Base-by-base conservation (phyloP, 2,888 invertebrate genomes). In the Girardia tigrina region DNA sequence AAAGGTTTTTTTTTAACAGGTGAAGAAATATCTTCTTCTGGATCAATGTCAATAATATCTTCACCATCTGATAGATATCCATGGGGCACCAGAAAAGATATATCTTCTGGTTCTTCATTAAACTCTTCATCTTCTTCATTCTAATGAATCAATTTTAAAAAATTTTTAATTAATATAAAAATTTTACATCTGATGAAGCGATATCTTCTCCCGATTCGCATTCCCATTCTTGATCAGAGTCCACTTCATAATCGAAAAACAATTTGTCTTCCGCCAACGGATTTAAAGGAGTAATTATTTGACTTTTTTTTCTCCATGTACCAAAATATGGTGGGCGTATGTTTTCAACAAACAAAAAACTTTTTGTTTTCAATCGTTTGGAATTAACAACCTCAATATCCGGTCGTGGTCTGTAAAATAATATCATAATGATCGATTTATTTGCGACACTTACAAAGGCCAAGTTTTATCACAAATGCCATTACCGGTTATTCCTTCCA, bases 141-240 rank as follows among this genome's bases (percentile, higher is more conserved):
- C 56, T 71, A 6, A 20, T 26, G 23, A 6, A 56, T 2, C n/a
- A 56, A 36, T 36, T 36, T 36, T 8, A 36, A 36, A 12, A 36
- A 8, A 16, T 36, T 36, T 36, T 12, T 12, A 36, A 36, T 36
- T 89, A 77, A 26, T 20, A 20, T 14, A 74, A 8, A 6, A n/a
- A n/a, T 77, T 78, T 76, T 78, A 84, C 91, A 80, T 92, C 92
- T 70, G 91, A 91, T 74, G 90, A 90, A 29, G 89, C 89, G 0
- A 94, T 86, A 77, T 91, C 91, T 83, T 94, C 94, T 0, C 94
- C 94, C 70, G 92, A 92, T 81, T 94, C 94, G 76, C 86, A 85
- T 81, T 94, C 94, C 94, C 95, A 95, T 81, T 95, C 95, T 76
- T 92, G 92, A 80, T 94, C 94, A 8, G 93, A 94, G 83, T 95